Evolutionary conservation across 2,888 invertebrate species (phyloP), one percentile per base, ranked within the genome.

Genomic region (Margaritifera margaritifera): DNA sequence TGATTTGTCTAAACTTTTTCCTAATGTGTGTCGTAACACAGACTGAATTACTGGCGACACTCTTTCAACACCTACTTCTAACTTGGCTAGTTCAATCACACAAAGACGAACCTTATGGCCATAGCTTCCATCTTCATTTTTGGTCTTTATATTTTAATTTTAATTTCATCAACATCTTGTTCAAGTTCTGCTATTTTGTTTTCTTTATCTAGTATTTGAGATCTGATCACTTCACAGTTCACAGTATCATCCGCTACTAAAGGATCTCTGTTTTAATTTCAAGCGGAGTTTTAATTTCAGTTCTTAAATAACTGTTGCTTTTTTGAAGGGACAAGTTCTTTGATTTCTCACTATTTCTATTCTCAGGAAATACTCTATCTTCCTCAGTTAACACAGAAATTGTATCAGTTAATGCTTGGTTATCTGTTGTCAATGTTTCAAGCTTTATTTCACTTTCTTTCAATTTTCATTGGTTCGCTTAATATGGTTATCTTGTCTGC

Each of bases 1-100:
- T 18, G 53, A 20, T 51, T 59, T 57, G 19, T 6, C 22, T 6
- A 72, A 31, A 20, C 64, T 53, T 24, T 61, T 42, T 20, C 57
- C 27, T 50, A 66, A 63, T 24, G 69, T 50, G 42, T 63, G 61
- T 60, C 53, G 6, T 31, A 31, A 31, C 31, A 64, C 63, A 53
- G 55, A 50, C 50, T 60, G 60, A n/a, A 74, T 71, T 8, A 68
- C 65, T 18, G 60, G 51, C 8, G 70, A 56, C 31, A 65, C 66
- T 55, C 68, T 74, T 53, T 74, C 70, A 18, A 66, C 66, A 42
- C 64, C 73, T 57, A 69, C 73, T 64, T 73, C 69, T 18, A 73
- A 59, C 18, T 70, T 70, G 19, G 65, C 42, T 4, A 73, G 53
- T 52, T 73, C 69, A 20, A 69, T 69, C 3, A 67, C 62, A 24